phyloP scores from a whole-genome alignment of 2,888 invertebrate genomes.

The Gymnocheta viridis region DNA sequence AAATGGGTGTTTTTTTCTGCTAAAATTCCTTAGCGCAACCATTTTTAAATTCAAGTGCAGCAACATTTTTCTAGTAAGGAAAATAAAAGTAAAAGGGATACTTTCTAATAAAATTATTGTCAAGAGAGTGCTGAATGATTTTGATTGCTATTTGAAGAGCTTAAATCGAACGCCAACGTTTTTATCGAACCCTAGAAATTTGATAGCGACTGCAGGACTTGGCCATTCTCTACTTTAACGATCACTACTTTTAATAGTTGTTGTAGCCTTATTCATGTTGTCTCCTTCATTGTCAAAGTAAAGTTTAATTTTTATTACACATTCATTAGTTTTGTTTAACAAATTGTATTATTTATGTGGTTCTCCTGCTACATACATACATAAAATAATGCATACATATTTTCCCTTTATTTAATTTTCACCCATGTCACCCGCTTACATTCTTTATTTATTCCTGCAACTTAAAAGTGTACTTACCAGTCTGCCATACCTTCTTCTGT shows the following conservation, averaged over 20 bases:
- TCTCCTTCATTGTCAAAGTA: constrained; percentile 1
- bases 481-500: background rate
- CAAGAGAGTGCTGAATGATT: too few species aligned
- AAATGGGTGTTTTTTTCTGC: too few species aligned
- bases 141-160: too few species aligned
- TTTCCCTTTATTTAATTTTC: background rate
- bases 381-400: background rate
- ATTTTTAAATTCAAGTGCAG: too few species aligned
- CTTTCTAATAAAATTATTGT: too few species aligned
- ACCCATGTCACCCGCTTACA: background rate
- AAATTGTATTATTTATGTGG: constrained; percentile 30
- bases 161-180: too few species aligned
- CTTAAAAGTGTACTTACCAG: constrained; percentile 5
- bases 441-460: background rate
- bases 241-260: background rate
- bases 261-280: background rate
- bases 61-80: too few species aligned
- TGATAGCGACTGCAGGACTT: too few species aligned
- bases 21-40: too few species aligned
- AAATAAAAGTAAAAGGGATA: too few species aligned
- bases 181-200: too few species aligned
- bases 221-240: too few species aligned
- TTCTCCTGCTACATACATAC: background rate
- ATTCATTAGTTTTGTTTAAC: background rate
- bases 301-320: constrained; percentile 39